Base-by-base conservation (phyloP, 2,797 vertebrate genomes). In the Knipowitschia caucasica region DNA sequence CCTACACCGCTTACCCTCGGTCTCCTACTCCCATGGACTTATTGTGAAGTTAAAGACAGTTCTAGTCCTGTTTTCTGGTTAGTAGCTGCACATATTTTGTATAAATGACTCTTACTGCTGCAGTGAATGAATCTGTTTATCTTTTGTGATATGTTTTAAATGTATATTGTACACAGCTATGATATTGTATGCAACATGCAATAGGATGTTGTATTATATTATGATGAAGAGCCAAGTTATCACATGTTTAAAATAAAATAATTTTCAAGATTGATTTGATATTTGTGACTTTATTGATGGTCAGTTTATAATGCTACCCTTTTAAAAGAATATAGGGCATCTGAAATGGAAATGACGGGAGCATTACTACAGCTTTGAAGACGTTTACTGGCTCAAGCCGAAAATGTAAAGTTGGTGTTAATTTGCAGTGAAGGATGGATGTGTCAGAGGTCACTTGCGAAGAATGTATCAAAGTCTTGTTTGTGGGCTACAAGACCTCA, bases 371-470 rank as follows among this genome's bases (percentile, higher is more conserved):
- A n/a, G n/a, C n/a, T n/a, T n/a, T n/a, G n/a, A n/a, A n/a, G n/a
- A n/a, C 12, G 26, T 23, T 38, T 62, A 24, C 35, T 30, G 14
- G 50, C 54, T 25, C 14, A 17, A 29, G 12, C 53, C 33, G 61
- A 67, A 84, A 87, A 85, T 85, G 74, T 89, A 26, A 77, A 72
- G 75, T 81, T 56, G 2, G 81, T 89, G 87, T 81, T 84, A 82
- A 78, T 84, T 80, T 75, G 62, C 74, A 68, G 36, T 57, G 47
- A 36, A 66, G 51, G 35, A 65, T 53, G 10, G 9, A 40, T 14
- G 64, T 50, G 77, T 42, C 74, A 71, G 67, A 24, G 83, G 83
- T 86, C 80, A 75, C 27, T 1, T 3, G 45, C 7, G 6, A 87
- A 84, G 82, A 89, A 87, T 89, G 74, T 87, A 55, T 55, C 76